Evolutionary conservation across 1,140 invertebrate species (phyloP), one percentile per base, ranked within the genome.

Genomic region (Lasaia peninsularis): DNA sequence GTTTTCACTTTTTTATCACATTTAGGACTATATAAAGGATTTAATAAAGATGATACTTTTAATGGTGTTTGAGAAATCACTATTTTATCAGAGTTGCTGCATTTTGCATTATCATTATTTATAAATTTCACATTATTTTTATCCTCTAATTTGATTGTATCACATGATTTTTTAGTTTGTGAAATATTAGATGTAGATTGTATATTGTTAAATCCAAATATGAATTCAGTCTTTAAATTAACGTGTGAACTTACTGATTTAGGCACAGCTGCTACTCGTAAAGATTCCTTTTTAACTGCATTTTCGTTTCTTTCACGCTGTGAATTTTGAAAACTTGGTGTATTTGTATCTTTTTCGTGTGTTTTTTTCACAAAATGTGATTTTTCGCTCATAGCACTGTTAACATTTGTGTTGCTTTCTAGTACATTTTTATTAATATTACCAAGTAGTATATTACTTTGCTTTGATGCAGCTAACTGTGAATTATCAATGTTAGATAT

Each of bases 11-110:
- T 48, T 34, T 21, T 28, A 33, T 55, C 28, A 33, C 24, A 18
- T 55, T 63, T 73, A 34, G 78, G 74, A 21, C 70, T 61, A 63
- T 78, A 80, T 28, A 77, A 56, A 16, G 84, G 78, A 67, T 87
- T 85, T 56, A 87, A 67, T 20, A 87, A 66, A 10, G 79, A 75
- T 28, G 84, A 85, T 69, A 87, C 80, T 67, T 71, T 82, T 53
- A 87, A 61, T 14, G 84, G 81, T 12, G 61, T 73, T 54, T 83
- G 53, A n/a, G 24, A 80, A 54, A 49, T 65, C 58, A 33, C 12
- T n/a, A 12, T n/a, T 12, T 35, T 35, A n/a, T 35, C 3, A 5
- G 3, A n/a, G n/a, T n/a, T 12, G 12, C 34, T 35, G 34, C 34
- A 11, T n/a, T 35, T 35, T 35, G 34, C 12, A 12, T 35, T 35